Evolutionary conservation across 2,888 invertebrate species (phyloP).

Genomic region (Sinopyrophorus schimmeli): DNA sequence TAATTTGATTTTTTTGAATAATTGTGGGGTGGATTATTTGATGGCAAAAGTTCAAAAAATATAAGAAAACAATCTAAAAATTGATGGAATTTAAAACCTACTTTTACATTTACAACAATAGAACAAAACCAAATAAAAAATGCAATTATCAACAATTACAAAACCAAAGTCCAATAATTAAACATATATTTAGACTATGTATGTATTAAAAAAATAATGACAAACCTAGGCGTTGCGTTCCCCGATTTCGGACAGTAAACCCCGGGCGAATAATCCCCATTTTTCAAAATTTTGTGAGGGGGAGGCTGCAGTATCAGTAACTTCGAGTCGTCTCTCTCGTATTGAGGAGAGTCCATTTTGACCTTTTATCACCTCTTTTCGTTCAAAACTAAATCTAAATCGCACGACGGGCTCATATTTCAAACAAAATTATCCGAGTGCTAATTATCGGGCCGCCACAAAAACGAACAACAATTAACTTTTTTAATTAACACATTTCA

Average conservation of each 20-base stretch:
- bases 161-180: too few species aligned
- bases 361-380: not conserved
- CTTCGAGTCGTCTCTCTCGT: slow-evolving; percentile 25
- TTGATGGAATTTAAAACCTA: too few species aligned
- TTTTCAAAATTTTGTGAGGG: slow-evolving; percentile 17
- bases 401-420: slow-evolving; percentile 10
- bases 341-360: slow-evolving; percentile 23
- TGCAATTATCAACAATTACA: too few species aligned
- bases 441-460: slow-evolving; percentile 12
- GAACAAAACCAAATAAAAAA: too few species aligned
- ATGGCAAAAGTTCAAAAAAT: too few species aligned
- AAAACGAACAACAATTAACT: slow-evolving; percentile 5
- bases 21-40: too few species aligned
- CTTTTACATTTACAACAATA: too few species aligned
- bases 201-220: too few species aligned
- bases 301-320: slow-evolving; percentile 19
- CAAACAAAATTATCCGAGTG: slow-evolving; percentile 11
- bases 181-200: too few species aligned
- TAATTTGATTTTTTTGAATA: too few species aligned
- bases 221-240: slow-evolving; percentile 18
- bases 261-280: slow-evolving; percentile 21
- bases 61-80: too few species aligned
- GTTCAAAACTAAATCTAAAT: slow-evolving; percentile 13
- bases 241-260: slow-evolving; percentile 21
- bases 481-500: not conserved